Conservation (phyloP, 2,113 vertebrate genomes). For the Bubalus kerabau region DNA sequence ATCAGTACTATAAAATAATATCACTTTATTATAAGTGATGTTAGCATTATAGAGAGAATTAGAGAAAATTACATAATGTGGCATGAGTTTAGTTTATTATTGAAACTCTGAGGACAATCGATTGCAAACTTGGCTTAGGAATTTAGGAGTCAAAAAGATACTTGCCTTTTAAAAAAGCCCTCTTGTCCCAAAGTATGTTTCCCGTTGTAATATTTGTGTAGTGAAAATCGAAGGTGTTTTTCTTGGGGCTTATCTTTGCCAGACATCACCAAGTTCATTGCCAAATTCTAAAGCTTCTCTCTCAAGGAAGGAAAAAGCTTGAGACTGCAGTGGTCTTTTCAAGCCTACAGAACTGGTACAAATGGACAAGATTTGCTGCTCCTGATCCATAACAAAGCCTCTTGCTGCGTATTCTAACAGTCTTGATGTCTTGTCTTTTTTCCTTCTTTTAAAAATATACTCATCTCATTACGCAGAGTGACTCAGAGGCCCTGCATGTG, state of each 20-base stretch:
- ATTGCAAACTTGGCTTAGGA: not conserved
- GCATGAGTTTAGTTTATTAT: not conserved
- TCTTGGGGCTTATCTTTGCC: not conserved
- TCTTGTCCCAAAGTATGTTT: not conserved
- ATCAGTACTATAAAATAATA: not conserved
- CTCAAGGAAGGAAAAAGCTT: not conserved
- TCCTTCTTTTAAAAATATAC: not conserved
- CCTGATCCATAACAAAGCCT: not conserved
- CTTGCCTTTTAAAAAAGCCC: conserved; percentile 3
- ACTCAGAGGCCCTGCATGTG: conserved; percentile 23
- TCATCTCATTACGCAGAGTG: conserved; percentile 48
- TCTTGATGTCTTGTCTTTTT: not conserved
- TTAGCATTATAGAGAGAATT: not conserved
- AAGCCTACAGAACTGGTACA: not conserved
- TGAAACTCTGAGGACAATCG: not conserved
- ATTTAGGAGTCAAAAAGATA: not conserved
- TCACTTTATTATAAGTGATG: not conserved
- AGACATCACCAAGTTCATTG: not conserved
- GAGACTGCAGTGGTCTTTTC: not conserved
- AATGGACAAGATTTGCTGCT: not conserved
- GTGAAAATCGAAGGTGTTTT: not conserved
- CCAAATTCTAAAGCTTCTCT: not conserved
- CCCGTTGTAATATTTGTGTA: not conserved
- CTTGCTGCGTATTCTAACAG: not conserved
- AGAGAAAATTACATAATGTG: not conserved